These are phyloP conservation scores for Varanus komodoensis DNA, from an alignment of 2,113 vertebrate genomes.

Conservation along the genomic window DNA sequence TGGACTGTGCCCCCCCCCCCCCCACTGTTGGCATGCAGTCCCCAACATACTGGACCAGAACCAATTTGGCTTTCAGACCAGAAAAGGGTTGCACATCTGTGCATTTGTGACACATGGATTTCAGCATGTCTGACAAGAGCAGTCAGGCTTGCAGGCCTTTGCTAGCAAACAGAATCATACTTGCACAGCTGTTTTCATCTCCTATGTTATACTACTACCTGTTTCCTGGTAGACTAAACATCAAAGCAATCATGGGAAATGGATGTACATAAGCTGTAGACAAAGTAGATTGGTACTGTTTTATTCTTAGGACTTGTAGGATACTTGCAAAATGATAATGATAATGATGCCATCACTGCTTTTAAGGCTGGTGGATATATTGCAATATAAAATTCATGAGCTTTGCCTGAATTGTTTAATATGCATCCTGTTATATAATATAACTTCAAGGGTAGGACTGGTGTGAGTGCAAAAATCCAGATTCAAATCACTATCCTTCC, in stretches of 20 bases:
- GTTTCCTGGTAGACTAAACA: neutral
- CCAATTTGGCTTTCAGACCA: too few species aligned
- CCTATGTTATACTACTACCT: neutral
- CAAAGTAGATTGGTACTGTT: neutral
- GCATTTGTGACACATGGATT: too few species aligned
- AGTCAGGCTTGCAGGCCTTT: too few species aligned
- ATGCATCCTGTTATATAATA: neutral
- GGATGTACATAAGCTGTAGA: neutral
- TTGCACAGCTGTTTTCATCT: neutral
- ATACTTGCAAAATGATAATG: neutral
- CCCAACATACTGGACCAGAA: too few species aligned
- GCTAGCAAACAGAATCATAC: too few species aligned
- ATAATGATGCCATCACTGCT: neutral
- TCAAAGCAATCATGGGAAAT: neutral
- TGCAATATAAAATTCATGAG: neutral
- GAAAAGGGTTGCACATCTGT: too few species aligned
- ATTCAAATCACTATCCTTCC: conserved; percentile 13
- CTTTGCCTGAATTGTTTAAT: neutral
- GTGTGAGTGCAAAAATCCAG: neutral
- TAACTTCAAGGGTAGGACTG: neutral
- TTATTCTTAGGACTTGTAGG: neutral
- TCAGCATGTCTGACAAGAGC: too few species aligned
- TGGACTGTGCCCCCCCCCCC: too few species aligned
- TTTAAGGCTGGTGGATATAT: neutral
- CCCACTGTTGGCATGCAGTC: too few species aligned